Percentiles rank a stretch among this genome's conserved stretches.
Conservation (phyloP, 2,113 vertebrate species). For the Pimephales promelas region DNA sequence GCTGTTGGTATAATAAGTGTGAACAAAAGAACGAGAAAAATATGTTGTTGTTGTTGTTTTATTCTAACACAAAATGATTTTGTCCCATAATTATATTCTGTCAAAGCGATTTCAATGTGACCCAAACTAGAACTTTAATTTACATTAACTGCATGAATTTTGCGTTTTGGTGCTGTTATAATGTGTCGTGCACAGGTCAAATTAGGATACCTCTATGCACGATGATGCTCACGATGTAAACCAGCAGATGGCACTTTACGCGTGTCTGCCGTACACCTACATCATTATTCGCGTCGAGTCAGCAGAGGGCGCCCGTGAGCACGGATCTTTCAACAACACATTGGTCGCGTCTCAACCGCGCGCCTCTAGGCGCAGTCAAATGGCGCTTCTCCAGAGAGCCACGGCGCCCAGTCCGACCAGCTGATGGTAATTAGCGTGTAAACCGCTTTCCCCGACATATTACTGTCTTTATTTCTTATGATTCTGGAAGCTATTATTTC, state of each 20-base stretch:
- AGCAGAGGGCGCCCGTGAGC: slow-evolving; percentile 11
- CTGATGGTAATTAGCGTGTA: slow-evolving; percentile 29
- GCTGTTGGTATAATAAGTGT: not conserved
- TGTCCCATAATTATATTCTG: not conserved
- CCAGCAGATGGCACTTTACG: not conserved
- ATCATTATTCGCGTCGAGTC: not conserved
- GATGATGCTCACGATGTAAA: not conserved
- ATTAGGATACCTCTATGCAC: not conserved
- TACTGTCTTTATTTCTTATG: not conserved
- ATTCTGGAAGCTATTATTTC: not conserved
- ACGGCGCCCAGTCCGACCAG: not conserved
- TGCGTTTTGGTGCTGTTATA: not conserved
- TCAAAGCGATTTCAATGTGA: not conserved
- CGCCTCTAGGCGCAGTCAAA: slow-evolving; percentile 35
- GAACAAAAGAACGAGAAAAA: too few relatives aligned
- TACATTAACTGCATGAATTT: not conserved
- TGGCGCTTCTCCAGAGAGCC: slow-evolving; percentile 42
- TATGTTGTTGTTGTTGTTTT: not conserved
- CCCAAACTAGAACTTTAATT: not conserved
- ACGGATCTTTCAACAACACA: slow-evolving; percentile 7
- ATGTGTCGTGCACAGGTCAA: not conserved
- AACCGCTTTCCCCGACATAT: not conserved
- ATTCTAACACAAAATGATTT: not conserved
- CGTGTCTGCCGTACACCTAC: not conserved
- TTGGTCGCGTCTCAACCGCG: slow-evolving; percentile 11